Base-by-base conservation (phyloP, 92 coral and sea anemone genomes). In the Porites cylindrica region DNA sequence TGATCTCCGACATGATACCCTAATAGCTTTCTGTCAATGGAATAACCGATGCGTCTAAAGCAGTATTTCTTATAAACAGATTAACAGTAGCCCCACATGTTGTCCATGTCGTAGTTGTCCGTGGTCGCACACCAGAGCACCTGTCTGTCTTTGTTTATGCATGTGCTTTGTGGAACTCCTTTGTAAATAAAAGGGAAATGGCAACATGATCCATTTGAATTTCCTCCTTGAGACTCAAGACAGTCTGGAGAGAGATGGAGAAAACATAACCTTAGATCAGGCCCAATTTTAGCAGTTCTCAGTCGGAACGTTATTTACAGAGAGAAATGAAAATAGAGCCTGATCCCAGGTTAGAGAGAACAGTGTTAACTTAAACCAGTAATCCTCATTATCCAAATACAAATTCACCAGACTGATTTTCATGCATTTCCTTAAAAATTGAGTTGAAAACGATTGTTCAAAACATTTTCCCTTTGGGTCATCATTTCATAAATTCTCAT, bases 71-170 rank as follows among this genome's bases (percentile, higher is more conserved):
- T 56, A 24, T 77, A 68, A 70, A 68, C 91, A 88, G 66, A 58
- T 77, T 62, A 70, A 68, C 91, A 88, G 66, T 66, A 88, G 26
- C 91, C 91, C 91, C 91, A 88, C 64, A 64, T 73, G 6, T 65
- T 50, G 24, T 82, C 82, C 10, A 66, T 70, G 88, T 88, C 91
- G 23, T 73, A 88, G 66, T 88, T 82, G 12, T 65, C 74, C 11
- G 88, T 88, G 18, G 91, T 88, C 18, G 83, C 91, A 50, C 91
- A 88, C 91, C 91, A 88, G 58, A 88, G 91, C 32, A 87, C 91
- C 65, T 82, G 58, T 67, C 91, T 82, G 60, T 88, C 87, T 73
- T 67, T 75, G 77, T 74, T 75, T 14, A 88, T 82, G 66, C 91
- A 88, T 47, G 72, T 72, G 62, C 53, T 79, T 20, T 88, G 77